Evolutionary conservation across 2,113 vertebrate species (phyloP).

Genomic region (Phodopus roborovskii): DNA sequence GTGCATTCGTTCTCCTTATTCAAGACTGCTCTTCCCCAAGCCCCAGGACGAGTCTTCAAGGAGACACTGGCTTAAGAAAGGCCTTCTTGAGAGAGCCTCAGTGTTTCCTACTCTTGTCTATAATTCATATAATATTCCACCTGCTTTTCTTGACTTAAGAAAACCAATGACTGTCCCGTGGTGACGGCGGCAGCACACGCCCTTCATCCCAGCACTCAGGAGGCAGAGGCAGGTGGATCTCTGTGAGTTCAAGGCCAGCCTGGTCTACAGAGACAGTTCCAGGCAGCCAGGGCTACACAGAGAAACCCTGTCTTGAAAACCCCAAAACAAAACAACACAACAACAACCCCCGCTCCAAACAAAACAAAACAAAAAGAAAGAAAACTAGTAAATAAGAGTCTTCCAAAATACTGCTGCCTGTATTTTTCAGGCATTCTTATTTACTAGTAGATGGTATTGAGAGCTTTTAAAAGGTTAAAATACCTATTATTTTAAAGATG

Average conservation of each 20-base stretch:
- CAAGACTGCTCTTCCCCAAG: not conserved
- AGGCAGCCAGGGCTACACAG: not conserved
- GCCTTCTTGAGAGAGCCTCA: slow-evolving; percentile 44
- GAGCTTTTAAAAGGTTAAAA: slow-evolving; percentile 4
- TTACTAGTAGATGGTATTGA: not conserved
- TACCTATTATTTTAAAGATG: slow-evolving; percentile 24
- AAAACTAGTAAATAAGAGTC: not conserved
- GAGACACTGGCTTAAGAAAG: not conserved
- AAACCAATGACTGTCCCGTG: not conserved
- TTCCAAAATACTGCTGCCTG: not conserved
- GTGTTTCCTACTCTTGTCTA: slow-evolving; percentile 53
- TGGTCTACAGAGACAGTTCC: not conserved
- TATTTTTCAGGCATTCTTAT: not conserved
- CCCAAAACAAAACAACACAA: no score
- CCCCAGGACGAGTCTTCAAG: not conserved
- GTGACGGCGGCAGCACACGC: no score
- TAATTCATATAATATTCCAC: not conserved
- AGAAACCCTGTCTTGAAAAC: no score
- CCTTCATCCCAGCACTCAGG: not conserved
- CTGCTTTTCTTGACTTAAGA: slow-evolving; percentile 55
- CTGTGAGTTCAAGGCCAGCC: not conserved
- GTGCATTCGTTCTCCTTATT: not conserved
- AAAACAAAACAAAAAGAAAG: not conserved
- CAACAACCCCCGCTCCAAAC: no score
- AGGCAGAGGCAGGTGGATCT: not conserved